Percentiles rank a stretch among this genome's conserved stretches.
phyloP scores from a whole-genome alignment of 2,797 vertebrate species.

The Fistularia commersonii region DNA sequence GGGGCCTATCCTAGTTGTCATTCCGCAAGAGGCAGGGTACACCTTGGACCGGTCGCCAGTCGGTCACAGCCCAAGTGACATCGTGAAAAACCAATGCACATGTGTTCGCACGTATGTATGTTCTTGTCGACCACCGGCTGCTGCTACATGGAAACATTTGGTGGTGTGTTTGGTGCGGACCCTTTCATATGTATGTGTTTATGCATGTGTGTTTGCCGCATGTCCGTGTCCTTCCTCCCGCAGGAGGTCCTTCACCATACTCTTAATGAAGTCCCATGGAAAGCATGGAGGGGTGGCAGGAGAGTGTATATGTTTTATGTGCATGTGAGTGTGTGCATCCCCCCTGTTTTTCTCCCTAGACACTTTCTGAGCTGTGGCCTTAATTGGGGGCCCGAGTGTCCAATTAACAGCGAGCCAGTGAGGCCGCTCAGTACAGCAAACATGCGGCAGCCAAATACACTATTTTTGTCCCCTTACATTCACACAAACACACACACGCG shows the following conservation, averaged over 20 bases:
- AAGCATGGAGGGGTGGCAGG: constrained; percentile 8
- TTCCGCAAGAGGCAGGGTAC: too few species aligned
- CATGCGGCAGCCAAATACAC: constrained; percentile 70
- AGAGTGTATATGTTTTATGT: constrained; percentile 6
- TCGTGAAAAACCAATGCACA: too few species aligned
- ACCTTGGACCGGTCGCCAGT: too few species aligned
- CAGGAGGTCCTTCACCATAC: constrained; percentile 59
- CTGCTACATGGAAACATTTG: too few species aligned
- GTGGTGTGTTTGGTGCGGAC: too few species aligned
- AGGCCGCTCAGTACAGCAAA: constrained; percentile 65
- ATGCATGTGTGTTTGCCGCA: constrained; percentile 6
- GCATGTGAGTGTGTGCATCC: constrained; percentile 20
- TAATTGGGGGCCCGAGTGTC: constrained; percentile 86
- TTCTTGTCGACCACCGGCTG: too few species aligned
- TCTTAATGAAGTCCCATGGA: constrained; percentile 72
- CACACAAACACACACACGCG: too few species aligned
- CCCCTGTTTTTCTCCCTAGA: constrained; percentile 75
- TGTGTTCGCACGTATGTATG: too few species aligned
- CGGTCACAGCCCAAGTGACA: too few species aligned
- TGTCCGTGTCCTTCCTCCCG: constrained; percentile 52
- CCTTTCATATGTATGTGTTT: constrained; percentile 15
- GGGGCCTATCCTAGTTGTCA: too few species aligned
- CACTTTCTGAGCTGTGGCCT: constrained; percentile 78
- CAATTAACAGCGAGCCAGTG: constrained; percentile 78
- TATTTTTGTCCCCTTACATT: constrained; percentile 33